A percentile compares a stretch with the other conserved stretches of the same genome.
These are phyloP conservation scores for Nipponia nippon DNA, from an alignment of 2,113 vertebrate species.

Conservation along the genomic window DNA sequence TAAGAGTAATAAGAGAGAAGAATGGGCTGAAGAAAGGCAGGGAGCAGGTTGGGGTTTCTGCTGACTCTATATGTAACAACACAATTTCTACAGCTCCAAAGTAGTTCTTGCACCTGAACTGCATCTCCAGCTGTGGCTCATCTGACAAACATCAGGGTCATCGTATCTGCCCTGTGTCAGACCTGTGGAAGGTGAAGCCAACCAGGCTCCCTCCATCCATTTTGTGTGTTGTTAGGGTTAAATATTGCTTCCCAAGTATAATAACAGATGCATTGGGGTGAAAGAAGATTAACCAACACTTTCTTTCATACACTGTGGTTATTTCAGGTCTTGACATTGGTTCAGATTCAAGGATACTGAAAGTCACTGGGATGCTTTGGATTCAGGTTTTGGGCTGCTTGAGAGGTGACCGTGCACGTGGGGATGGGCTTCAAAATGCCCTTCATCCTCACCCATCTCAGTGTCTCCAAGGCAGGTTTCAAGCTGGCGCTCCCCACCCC, in stretches of 20 bases:
- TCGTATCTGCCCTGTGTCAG: background rate
- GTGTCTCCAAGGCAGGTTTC: background rate
- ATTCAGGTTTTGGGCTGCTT: background rate
- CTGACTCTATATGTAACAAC: background rate
- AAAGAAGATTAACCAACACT: background rate
- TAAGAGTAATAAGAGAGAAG: background rate
- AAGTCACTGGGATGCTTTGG: background rate
- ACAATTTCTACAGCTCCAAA: background rate
- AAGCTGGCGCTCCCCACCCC: background rate
- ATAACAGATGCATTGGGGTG: background rate
- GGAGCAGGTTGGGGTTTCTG: background rate
- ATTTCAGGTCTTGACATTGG: background rate
- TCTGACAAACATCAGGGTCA: background rate
- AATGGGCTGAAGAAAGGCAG: background rate
- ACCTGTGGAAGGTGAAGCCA: background rate
- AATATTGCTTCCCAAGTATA: background rate
- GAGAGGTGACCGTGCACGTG: rapidly evolving
- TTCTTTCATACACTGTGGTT: background rate
- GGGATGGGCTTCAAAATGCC: background rate
- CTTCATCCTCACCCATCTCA: background rate
- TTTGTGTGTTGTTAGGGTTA: background rate
- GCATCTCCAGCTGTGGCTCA: background rate
- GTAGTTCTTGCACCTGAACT: background rate
- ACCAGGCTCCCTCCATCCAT: background rate
- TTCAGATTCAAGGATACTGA: background rate